Evolutionary conservation across 2,888 invertebrate species (phyloP).

Genomic region (Polydrusus pterygomalis): DNA sequence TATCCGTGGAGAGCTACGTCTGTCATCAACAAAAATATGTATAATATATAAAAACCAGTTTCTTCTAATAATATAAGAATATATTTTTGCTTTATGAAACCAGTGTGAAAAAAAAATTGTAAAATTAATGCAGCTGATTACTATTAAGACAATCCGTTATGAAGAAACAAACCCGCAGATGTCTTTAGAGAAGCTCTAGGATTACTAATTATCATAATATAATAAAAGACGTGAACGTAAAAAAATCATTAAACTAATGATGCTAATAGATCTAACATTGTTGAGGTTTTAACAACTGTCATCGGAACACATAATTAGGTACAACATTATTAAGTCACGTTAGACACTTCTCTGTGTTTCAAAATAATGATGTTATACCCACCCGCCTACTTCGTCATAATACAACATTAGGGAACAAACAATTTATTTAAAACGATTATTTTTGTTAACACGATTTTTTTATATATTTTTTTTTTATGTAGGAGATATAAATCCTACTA

Average conservation of each 20-base stretch:
- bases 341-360: constrained; percentile 6
- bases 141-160: background rate
- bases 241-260: constrained; percentile 27
- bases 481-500: too few relatives aligned
- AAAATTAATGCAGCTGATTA: background rate
- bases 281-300: constrained; percentile 28
- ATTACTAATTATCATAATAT: constrained; percentile 21
- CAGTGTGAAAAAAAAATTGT: background rate
- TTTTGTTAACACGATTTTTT: background rate
- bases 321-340: constrained; percentile 24
- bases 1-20: too few relatives aligned
- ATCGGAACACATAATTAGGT: constrained; percentile 25
- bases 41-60: too few relatives aligned
- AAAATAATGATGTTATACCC: constrained; percentile 17
- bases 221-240: constrained; percentile 22
- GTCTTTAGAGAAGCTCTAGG: background rate
- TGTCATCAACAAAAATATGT: too few relatives aligned
- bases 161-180: background rate
- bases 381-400: background rate
- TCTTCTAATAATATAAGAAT: too few relatives aligned
- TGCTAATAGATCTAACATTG: constrained; percentile 26
- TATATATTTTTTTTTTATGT: background rate
- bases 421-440: background rate
- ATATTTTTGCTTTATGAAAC: too few relatives aligned
- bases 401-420: background rate